Evolutionary conservation across 2,888 invertebrate species (phyloP).

Genomic region (Nephrotoma flavescens): DNA sequence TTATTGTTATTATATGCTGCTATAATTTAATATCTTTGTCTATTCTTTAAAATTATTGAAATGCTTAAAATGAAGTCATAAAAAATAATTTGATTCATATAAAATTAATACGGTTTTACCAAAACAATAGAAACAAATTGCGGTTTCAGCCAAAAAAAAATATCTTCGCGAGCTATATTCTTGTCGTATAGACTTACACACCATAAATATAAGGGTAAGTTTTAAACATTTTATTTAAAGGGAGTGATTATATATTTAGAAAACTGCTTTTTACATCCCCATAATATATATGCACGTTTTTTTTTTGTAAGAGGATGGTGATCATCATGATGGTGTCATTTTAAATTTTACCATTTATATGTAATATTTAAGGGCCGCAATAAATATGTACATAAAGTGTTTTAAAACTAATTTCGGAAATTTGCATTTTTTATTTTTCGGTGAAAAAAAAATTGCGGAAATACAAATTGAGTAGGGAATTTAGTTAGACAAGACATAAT

Average conservation of each 20-base stretch:
- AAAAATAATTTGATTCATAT: not conserved
- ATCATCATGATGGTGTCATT: not conserved
- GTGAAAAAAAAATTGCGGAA: not conserved
- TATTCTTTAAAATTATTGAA: not conserved
- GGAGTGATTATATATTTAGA: not conserved
- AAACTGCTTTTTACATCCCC: not conserved
- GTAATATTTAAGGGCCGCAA: not conserved
- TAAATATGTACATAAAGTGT: not conserved
- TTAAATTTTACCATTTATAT: not conserved
- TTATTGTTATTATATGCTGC: not conserved
- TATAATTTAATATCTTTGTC: not conserved
- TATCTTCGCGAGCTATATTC: not conserved
- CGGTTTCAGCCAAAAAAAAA: not conserved
- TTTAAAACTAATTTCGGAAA: not conserved
- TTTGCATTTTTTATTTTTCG: not conserved
- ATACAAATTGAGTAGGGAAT: not conserved
- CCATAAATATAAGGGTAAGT: not conserved
- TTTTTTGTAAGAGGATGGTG: not conserved
- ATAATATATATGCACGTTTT: not conserved
- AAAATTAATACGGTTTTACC: not conserved
- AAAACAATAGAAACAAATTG: not conserved
- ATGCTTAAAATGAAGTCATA: not conserved
- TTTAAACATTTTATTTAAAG: not conserved
- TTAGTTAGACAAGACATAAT: not conserved
- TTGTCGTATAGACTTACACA: not conserved